phyloP scores from a whole-genome alignment of 2,797 vertebrate species.

The Melanotaenia pygmaea region DNA sequence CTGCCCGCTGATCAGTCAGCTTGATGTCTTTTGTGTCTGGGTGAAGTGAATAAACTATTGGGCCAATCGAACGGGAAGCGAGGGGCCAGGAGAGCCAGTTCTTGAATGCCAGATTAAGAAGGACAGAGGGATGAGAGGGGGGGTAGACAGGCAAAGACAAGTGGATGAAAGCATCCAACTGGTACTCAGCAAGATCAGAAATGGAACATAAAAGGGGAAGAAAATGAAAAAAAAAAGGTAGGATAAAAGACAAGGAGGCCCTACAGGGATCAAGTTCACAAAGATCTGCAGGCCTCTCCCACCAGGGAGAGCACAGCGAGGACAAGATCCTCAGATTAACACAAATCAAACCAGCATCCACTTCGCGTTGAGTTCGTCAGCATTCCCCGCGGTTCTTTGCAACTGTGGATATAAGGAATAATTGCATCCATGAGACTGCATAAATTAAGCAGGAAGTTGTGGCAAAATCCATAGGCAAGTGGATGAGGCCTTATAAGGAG shows the following conservation, averaged over 20 bases:
- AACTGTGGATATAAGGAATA: conserved; percentile 69
- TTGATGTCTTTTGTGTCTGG: conserved; percentile 75
- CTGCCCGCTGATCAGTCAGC: conserved; percentile 72
- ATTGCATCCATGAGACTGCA: conserved; percentile 80
- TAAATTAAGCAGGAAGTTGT: conserved; percentile 73
- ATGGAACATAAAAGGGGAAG: conserved; percentile 1
- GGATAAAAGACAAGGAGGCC: conserved; percentile 26
- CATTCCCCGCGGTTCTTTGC: conserved; percentile 27
- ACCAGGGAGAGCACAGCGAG: conserved; percentile 32
- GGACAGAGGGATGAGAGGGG: conserved; percentile 6
- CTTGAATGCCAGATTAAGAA: conserved; percentile 25
- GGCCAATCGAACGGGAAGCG: conserved; percentile 65
- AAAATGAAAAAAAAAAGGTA: conserved; percentile 35
- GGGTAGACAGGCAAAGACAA: conserved; percentile 1
- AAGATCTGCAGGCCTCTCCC: conserved; percentile 47
- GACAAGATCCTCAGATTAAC: conserved; percentile 66
- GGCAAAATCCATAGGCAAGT: conserved; percentile 68
- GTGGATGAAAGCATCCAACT: not conserved
- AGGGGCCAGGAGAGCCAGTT: conserved; percentile 36
- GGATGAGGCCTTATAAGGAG: conserved; percentile 42
- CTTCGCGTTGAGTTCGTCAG: conserved; percentile 59
- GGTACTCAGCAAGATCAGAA: conserved; percentile 37
- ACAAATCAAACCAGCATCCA: conserved; percentile 43
- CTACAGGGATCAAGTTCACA: conserved; percentile 45
- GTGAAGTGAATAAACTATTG: conserved; percentile 78